Evolutionary conservation across 2,888 invertebrate genomes (phyloP), one percentile per base, ranked within the genome.

Genomic region (Caenorhabditis zanzibari): DNA sequence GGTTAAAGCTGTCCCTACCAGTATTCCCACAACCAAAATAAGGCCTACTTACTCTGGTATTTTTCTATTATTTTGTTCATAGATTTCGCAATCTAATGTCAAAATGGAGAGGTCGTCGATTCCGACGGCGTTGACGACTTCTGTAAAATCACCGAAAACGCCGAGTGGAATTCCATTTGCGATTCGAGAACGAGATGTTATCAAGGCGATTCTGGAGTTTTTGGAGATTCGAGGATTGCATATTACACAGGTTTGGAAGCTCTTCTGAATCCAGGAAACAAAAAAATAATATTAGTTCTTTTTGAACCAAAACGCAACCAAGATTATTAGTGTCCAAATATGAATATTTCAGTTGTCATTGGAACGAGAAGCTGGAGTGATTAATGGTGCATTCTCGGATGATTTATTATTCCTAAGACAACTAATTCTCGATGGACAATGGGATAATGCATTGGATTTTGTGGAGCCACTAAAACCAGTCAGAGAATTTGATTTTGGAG

Each of bases 391-490:
- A 92, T 97, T 95, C 93, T 96, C 96, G 16, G 97, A 97, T 93
- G 98, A 98, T 93, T 95, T 97, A 49, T 94, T 98, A 61, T 98
- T 98, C 93, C 94, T 98, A 24, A 95, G 88, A 9, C 88, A 88
- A 68, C 56, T 98, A 71, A 97, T 98, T 88, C 95, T 98, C 73
- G 98, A 98, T 93, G 98, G 98, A 22, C 97, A 97, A 93, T 98
- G 98, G 98, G 97, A 98, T 93, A 97, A 97, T 93, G 97, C 96
- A 0, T 94, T 97, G 82, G 97, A 97, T 93, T 98, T 98, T 93
- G 96, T 97, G 82, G 96, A 97, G 93, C 98, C 98, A 0, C 94
- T 98, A 72, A 96, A 96, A 82, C 89, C 92, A 9, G 90, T 94
- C 19, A 95, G 93, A 24, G 95, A 95, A 54, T 97, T 97, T 93